phyloP scores from a whole-genome alignment of 2,797 vertebrate species.

The Eospalax fontanierii region DNA sequence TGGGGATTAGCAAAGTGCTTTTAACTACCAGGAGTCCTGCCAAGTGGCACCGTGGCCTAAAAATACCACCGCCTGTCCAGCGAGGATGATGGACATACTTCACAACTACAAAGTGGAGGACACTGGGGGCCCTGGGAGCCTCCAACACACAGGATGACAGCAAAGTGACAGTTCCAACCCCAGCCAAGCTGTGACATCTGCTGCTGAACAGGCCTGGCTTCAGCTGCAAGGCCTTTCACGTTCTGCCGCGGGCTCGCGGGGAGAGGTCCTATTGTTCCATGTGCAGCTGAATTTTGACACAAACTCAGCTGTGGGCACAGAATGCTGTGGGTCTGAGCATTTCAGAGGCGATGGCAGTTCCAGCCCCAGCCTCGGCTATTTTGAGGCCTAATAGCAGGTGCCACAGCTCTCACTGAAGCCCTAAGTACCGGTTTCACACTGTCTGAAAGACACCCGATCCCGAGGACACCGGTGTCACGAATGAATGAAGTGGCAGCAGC shows the following conservation, averaged over 20 bases:
- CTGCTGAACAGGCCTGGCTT: slow-evolving; percentile 4
- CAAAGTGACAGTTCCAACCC: slow-evolving; percentile 21
- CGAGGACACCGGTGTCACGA: slow-evolving; percentile 7
- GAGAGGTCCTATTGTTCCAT: slow-evolving; percentile 32
- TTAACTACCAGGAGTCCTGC: background rate
- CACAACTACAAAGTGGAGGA: background rate
- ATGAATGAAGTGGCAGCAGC: slow-evolving; percentile 48
- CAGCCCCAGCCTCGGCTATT: slow-evolving; percentile 74
- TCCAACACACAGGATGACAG: slow-evolving; percentile 4
- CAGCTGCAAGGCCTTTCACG: slow-evolving; percentile 49
- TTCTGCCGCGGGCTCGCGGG: background rate
- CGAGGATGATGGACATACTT: background rate
- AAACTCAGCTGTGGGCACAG: slow-evolving; percentile 58
- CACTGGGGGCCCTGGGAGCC: background rate
- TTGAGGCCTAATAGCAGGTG: slow-evolving; percentile 70
- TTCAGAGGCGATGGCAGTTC: slow-evolving; percentile 73
- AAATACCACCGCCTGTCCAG: background rate
- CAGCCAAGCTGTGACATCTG: slow-evolving; percentile 65
- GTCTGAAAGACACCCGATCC: slow-evolving; percentile 51
- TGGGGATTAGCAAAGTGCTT: slow-evolving; percentile 22
- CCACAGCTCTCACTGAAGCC: slow-evolving; percentile 58
- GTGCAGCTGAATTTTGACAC: slow-evolving; percentile 68
- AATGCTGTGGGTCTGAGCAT: background rate
- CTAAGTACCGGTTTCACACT: slow-evolving; percentile 56
- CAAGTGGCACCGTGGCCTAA: background rate